A percentile compares a stretch with the other conserved stretches of the same genome.
Evolutionary conservation across 1,140 invertebrate genomes (phyloP).

Genomic region (Lerema accius): DNA sequence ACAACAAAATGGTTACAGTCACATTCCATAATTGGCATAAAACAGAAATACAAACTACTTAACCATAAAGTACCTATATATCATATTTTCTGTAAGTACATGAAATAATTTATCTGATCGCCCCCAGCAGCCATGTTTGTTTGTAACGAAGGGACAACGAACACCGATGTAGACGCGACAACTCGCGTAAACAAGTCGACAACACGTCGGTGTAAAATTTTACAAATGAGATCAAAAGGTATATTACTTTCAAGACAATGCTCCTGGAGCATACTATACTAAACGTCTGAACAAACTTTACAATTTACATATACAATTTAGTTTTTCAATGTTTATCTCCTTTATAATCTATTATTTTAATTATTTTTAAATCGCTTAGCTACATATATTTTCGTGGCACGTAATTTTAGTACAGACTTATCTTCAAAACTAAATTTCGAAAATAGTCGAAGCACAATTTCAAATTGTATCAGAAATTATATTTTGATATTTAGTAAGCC

Average conservation of each 20-base stretch:
- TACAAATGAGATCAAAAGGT: conserved; percentile 44
- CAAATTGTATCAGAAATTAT: background rate
- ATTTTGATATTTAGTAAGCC: conserved; percentile 2
- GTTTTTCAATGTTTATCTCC: conserved; percentile 39
- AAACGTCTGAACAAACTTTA: conserved; percentile 39
- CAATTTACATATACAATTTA: conserved; percentile 35
- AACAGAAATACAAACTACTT: background rate
- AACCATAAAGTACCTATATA: background rate
- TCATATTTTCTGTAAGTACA: background rate
- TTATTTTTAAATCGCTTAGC: background rate
- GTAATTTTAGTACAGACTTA: background rate
- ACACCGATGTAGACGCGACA: too few species aligned
- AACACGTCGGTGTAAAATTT: conserved; percentile 35
- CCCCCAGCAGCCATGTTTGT: background rate
- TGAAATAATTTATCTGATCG: background rate
- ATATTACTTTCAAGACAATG: conserved; percentile 39
- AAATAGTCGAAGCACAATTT: too few species aligned
- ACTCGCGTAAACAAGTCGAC: background rate
- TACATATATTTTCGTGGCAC: background rate
- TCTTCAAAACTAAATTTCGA: background rate
- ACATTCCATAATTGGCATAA: too few species aligned
- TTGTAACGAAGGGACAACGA: background rate
- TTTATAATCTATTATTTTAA: background rate
- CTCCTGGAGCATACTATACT: conserved; percentile 53
- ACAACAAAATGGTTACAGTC: too few species aligned